phyloP scores from a whole-genome alignment of 2,797 vertebrate species.

The Capromys pilorides region DNA sequence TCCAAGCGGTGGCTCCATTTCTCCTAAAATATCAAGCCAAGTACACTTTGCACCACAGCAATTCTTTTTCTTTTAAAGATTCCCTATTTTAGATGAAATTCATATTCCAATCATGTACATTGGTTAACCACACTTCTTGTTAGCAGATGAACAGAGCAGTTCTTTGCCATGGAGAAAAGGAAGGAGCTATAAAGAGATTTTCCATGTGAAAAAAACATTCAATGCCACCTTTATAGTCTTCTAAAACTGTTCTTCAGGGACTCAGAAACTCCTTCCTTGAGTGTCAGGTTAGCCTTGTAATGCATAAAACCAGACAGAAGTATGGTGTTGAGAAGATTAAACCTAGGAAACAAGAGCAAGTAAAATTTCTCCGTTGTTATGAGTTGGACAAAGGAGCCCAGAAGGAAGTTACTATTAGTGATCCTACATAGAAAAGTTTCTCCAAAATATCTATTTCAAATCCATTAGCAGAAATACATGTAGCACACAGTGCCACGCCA shows the following conservation, averaged over 20 bases:
- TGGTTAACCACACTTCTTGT: background rate
- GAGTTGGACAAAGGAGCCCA: background rate
- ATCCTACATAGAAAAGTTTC: background rate
- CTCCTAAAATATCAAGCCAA: background rate
- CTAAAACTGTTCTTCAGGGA: background rate
- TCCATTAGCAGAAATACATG: background rate
- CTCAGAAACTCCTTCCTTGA: background rate
- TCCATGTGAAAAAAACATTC: background rate
- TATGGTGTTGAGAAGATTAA: background rate
- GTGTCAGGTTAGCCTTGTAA: background rate
- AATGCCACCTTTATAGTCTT: background rate
- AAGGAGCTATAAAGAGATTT: background rate
- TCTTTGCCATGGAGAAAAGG: background rate
- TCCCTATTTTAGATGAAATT: background rate
- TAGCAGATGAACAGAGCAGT: background rate
- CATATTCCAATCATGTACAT: background rate
- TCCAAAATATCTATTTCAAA: background rate
- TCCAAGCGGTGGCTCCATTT: background rate
- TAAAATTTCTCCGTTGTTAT: background rate
- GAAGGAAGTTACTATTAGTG: background rate
- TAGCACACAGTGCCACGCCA: background rate
- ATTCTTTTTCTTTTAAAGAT: background rate
- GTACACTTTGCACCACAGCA: background rate
- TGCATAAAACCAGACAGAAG: background rate
- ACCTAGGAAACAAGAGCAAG: background rate